Evolutionary conservation across 1,140 invertebrate species (phyloP).

Genomic region (Trichoplusia ni): DNA sequence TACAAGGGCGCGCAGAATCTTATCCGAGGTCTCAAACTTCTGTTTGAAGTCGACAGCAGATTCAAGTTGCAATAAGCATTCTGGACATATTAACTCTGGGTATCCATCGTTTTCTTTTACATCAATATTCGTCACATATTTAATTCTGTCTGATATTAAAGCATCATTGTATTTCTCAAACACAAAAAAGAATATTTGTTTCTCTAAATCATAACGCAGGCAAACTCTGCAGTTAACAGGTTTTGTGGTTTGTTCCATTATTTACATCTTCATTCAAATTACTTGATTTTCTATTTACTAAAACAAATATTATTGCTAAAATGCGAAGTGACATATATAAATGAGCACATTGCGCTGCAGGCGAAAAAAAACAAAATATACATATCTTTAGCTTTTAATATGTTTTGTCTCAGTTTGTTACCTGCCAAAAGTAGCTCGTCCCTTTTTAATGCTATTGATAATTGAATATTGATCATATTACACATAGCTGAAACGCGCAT

Average conservation of each 20-base stretch:
- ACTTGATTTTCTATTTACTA: too few species aligned
- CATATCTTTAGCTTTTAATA: too few species aligned
- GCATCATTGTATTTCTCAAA: slow-evolving; percentile 56
- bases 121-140: slow-evolving; percentile 52
- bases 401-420: too few species aligned
- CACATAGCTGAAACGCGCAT: too few species aligned
- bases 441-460: too few species aligned
- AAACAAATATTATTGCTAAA: too few species aligned
- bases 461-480: too few species aligned
- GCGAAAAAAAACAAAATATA: too few species aligned
- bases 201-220: slow-evolving; percentile 22
- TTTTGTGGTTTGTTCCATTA: slow-evolving; percentile 18
- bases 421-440: too few species aligned
- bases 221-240: slow-evolving; percentile 39
- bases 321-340: too few species aligned
- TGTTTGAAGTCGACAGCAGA: slow-evolving; percentile 59
- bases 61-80: slow-evolving; percentile 58
- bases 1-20: slow-evolving; percentile 24
- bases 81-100: slow-evolving; percentile 62
- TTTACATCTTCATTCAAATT: not conserved
- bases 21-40: slow-evolving; percentile 62
- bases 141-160: slow-evolving; percentile 56
- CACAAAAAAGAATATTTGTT: slow-evolving; percentile 40
- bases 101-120: slow-evolving; percentile 58
- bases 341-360: too few species aligned